Base-by-base conservation (phyloP, 2,113 vertebrate species). In the Hemibates koningsi region DNA sequence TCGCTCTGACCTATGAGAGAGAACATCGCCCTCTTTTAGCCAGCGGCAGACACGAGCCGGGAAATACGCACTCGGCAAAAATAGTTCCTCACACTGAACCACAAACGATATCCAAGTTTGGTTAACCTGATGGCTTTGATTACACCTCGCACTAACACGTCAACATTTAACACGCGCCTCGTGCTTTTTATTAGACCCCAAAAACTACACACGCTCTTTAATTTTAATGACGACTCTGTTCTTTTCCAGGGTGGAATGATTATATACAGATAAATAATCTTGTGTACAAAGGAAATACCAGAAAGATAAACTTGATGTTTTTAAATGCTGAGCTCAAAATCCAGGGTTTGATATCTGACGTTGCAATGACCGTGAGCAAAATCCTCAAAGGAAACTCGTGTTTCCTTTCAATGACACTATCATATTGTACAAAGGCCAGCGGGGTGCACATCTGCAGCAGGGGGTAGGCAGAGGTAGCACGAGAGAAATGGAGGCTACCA, bases 1-100 rank as follows among this genome's bases (percentile, higher is more conserved):
- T 88, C n/a, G 14, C 68, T 91, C 57, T 90, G 86, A 93, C 83
- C 86, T 54, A 80, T n/a, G 82, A 81, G 84, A 82, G n/a, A 82
- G 27, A 90, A 80, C 83, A 83, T 86, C 54, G 2, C 45, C 43
- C 79, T 84, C 76, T 85, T 86, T 89, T 76, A 81, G 85, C 80
- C 83, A 54, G 36, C 34, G 80, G 24, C 17, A 87, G 54, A 80
- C 34, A 6, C 53, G 24, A 43, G 41, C 43, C 0, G 52, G 80
- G 59, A 90, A 84, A 82, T 38, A 80, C 52, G 32, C 71, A 48
- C 43, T 32, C 1, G 45, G 73, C 17, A n/a, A 78, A 78, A 78
- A 50, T 50, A 78, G 73, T 50, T n/a, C 45, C 16, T 50, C 29
- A 54, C 73, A 53, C 32, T 1, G 6, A 52, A 17, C 32, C 50